These are phyloP conservation scores for Forbesichthys agassizii DNA, from an alignment of 2,113 vertebrate genomes.

Conservation along the genomic window DNA sequence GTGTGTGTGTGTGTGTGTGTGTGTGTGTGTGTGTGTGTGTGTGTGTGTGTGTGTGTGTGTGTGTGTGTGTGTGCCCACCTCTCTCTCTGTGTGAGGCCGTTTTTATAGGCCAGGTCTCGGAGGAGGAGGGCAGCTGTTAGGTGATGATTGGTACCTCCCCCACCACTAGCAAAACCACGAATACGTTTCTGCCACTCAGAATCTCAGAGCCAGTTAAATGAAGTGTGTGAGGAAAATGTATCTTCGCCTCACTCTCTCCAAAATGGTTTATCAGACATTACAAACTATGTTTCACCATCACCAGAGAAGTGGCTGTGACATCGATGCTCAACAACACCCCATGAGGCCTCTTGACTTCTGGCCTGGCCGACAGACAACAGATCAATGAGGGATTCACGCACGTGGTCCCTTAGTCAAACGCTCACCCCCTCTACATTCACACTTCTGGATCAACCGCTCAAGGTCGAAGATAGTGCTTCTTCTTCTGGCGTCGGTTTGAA, in stretches of 20 bases:
- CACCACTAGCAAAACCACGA: slow-evolving; percentile 13
- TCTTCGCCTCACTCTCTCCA: neutral
- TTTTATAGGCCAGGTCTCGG: slow-evolving; percentile 68
- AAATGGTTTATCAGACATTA: neutral
- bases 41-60: too few relatives aligned
- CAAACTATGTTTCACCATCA: neutral
- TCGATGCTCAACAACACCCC: neutral
- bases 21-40: too few relatives aligned
- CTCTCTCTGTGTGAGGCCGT: slow-evolving; percentile 21
- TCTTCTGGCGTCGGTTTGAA: slow-evolving; percentile 1
- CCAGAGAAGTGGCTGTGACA: neutral
- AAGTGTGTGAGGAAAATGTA: neutral
- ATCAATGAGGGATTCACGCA: slow-evolving; percentile 50
- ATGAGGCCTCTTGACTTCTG: neutral
- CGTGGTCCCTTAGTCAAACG: neutral
- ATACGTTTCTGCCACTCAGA: neutral
- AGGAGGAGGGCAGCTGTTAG: slow-evolving; percentile 63
- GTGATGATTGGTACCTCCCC: slow-evolving; percentile 46
- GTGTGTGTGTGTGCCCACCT: slow-evolving; percentile 15
- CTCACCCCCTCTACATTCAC: slow-evolving; percentile 9
- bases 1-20: too few relatives aligned
- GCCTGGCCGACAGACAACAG: slow-evolving; percentile 43
- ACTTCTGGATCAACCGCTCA: slow-evolving; percentile 32
- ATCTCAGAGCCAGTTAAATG: neutral
- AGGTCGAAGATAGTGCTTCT: slow-evolving; percentile 47